Evolutionary conservation across 2,888 invertebrate species (phyloP), one percentile per base, ranked within the genome.

Genomic region (Zaprionus bogoriensis): DNA sequence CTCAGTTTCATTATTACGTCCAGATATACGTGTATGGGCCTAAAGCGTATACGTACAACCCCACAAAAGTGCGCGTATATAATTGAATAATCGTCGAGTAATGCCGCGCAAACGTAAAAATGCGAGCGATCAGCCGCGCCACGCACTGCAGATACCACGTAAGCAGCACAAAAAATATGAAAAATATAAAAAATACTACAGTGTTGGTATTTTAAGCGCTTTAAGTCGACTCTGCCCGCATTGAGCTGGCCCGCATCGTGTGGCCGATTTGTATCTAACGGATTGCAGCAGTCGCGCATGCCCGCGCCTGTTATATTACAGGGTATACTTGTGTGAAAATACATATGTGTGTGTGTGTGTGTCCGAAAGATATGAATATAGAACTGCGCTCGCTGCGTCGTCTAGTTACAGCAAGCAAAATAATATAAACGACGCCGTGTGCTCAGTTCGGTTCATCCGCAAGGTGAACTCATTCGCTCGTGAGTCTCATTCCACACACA

Each of bases 361-460:
- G 20, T 39, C 44, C 54, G 19, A 68, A 23, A 61, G 51, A 72
- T 69, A 69, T 66, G 51, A 72, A 66, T 42, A 62, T 73, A 74
- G 67, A 80, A 74, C 64, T 50, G 50, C 52, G 60, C 55, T 39
- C 51, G 45, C 58, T 41, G 28, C 51, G 44, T 53, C 57, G 51
- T 72, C 32, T 65, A 67, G 82, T 79, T 84, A 84, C 74, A 81
- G 61, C 62, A 60, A 50, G 57, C 7, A 52, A 20, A 9, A 57
- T 7, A 20, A 62, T 44, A 59, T 41, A 60, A 60, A 44, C 51
- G 60, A 55, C 72, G 54, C 54, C 51, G 62, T 57, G 58, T 51
- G 30, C 20, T 50, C 47, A 47, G 67, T 44, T 36, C 44, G 53
- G 70, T 74, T 64, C 51, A 64, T 25, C 36, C 36, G 44, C 70